Percentiles rank a stretch among this genome's conserved stretches.
These are phyloP conservation scores for Caenorhabditis sinica DNA, from an alignment of 2,888 invertebrate species.

Conservation along the genomic window DNA sequence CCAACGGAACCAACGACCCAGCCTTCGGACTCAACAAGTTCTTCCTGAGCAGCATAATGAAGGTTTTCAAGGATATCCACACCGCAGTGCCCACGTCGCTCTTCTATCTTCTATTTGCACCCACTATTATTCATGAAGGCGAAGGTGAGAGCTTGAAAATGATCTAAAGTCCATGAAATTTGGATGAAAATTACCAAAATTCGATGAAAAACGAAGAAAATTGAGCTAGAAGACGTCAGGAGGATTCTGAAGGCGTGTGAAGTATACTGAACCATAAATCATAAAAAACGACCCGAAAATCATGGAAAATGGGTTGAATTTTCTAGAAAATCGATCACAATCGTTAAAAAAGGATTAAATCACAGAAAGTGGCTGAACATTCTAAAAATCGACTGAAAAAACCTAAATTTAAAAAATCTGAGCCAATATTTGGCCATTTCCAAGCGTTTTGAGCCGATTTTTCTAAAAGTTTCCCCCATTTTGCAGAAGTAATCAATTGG, in stretches of 20 bases:
- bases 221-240: too few relatives aligned
- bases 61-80: constrained; percentile 19
- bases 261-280: too few relatives aligned
- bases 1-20: constrained; percentile 27
- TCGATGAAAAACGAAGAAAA: not conserved
- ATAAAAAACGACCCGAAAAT: too few relatives aligned
- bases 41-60: constrained; percentile 45
- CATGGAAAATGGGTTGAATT: too few relatives aligned
- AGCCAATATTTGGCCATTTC: too few relatives aligned
- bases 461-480: not conserved
- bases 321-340: too few relatives aligned
- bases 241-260: too few relatives aligned
- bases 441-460: too few relatives aligned
- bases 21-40: constrained; percentile 26
- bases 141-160: constrained; percentile 1
- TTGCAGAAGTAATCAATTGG: constrained; percentile 61
- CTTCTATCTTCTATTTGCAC: constrained; percentile 56
- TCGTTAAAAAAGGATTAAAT: too few relatives aligned
- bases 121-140: constrained; percentile 17
- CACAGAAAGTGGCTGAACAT: too few relatives aligned
- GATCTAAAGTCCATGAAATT: not conserved
- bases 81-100: constrained; percentile 24
- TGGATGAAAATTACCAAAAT: not conserved
- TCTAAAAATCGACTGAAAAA: too few relatives aligned
- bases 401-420: too few relatives aligned